A percentile compares a stretch with the other conserved stretches of the same genome.
Conservation (phyloP, 2,797 vertebrate genomes). For the Schizothorax lantsangensis region DNA sequence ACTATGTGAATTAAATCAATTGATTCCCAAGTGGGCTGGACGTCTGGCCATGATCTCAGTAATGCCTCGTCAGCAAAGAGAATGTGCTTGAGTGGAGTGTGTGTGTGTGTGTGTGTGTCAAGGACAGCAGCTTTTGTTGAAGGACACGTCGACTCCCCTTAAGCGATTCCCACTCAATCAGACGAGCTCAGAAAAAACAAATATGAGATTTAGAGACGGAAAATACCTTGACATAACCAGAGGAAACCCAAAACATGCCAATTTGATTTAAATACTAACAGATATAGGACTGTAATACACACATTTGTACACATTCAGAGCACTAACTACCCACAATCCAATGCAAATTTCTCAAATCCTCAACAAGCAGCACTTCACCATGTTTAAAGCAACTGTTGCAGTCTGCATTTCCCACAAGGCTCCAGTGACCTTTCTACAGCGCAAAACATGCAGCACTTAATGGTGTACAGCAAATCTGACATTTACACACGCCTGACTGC, state of each 20-base stretch:
- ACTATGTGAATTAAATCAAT: conserved; percentile 65
- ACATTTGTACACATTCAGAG: neutral
- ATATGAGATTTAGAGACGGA: conserved; percentile 41
- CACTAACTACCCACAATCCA: conserved; percentile 10
- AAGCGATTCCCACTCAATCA: conserved; percentile 40
- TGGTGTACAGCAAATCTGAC: conserved; percentile 75
- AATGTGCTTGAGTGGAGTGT: conserved; percentile 16
- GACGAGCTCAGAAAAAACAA: conserved; percentile 55
- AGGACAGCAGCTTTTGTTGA: conserved; percentile 73
- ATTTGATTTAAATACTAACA: conserved; percentile 21
- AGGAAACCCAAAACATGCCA: conserved; percentile 54
- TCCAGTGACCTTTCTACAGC: conserved; percentile 75
- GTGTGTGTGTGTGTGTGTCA: conserved; percentile 67
- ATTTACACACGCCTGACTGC: conserved; percentile 72
- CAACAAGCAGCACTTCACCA: neutral
- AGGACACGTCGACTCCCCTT: conserved; percentile 68
- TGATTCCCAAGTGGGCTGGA: conserved; percentile 60
- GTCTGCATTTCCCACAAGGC: conserved; percentile 63
- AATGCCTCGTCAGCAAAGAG: conserved; percentile 69
- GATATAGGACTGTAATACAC: neutral
- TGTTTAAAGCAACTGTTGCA: conserved; percentile 44
- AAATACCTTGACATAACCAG: conserved; percentile 70
- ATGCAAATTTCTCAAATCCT: conserved; percentile 2
- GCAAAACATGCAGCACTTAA: conserved; percentile 68
- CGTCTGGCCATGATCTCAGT: conserved; percentile 67